A percentile compares a stretch with the other conserved stretches of the same genome.
Conservation (phyloP, 2,888 invertebrate genomes). For the Sabellastarte sp. region DNA sequence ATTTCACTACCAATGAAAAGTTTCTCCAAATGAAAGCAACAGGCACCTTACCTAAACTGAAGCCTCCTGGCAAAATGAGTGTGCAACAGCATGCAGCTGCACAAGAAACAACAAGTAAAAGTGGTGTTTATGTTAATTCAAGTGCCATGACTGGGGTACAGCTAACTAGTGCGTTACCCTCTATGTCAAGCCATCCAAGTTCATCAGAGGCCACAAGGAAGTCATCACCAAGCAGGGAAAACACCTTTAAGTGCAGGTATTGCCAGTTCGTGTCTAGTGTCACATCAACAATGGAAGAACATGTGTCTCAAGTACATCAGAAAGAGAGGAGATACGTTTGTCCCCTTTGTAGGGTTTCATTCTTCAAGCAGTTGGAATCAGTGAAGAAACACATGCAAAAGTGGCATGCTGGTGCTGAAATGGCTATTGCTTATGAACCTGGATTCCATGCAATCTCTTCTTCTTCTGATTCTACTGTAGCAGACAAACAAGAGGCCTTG, state of each 20-base stretch:
- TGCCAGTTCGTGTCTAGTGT: neutral
- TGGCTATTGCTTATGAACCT: neutral
- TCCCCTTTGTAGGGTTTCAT: neutral
- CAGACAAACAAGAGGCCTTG: too few relatives aligned
- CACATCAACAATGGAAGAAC: neutral
- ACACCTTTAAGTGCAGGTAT: neutral
- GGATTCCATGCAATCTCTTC: too few relatives aligned
- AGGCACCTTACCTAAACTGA: neutral
- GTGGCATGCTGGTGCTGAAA: neutral
- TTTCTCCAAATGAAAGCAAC: neutral
- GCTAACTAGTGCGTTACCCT: neutral
- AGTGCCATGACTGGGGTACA: neutral
- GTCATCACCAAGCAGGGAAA: neutral
- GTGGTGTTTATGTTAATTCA: too few relatives aligned
- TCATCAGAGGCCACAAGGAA: neutral
- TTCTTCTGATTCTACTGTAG: too few relatives aligned
- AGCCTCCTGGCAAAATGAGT: neutral
- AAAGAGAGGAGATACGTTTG: neutral
- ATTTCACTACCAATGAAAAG: constrained; percentile 4
- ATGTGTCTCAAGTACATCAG: neutral
- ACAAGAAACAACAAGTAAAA: too few relatives aligned
- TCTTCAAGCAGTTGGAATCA: neutral
- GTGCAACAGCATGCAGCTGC: too few relatives aligned
- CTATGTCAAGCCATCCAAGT: neutral
- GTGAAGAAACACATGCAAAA: neutral